phyloP scores from a whole-genome alignment of 2,888 invertebrate genomes.

The Teinopalpus imperialis region DNA sequence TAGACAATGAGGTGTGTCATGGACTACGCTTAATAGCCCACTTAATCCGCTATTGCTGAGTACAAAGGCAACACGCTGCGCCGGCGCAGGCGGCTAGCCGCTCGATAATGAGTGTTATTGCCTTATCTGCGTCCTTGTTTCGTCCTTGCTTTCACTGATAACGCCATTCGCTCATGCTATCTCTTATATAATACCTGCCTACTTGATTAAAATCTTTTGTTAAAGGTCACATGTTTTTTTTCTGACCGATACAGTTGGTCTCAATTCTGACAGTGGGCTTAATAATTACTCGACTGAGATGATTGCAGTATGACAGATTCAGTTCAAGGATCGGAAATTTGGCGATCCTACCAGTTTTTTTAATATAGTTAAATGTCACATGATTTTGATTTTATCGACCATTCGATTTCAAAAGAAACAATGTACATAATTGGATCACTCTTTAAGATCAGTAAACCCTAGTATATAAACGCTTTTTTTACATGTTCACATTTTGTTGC shows the following conservation, averaged over 20 bases:
- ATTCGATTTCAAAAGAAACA: slow-evolving; percentile 8
- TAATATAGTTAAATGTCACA: slow-evolving; percentile 16
- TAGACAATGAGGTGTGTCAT: slow-evolving; percentile 61
- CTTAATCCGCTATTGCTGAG: slow-evolving; percentile 45
- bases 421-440: neutral
- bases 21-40: slow-evolving; percentile 52
- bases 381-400: slow-evolving; percentile 6
- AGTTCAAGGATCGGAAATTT: slow-evolving; percentile 32
- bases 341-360: slow-evolving; percentile 15
- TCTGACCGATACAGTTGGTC: slow-evolving; percentile 37
- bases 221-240: slow-evolving; percentile 50
- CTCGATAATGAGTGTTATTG: slow-evolving; percentile 67
- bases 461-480: no score
- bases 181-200: slow-evolving; percentile 51
- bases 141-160: slow-evolving; percentile 81
- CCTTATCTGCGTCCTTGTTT: slow-evolving; percentile 68
- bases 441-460: no score
- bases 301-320: slow-evolving; percentile 32
- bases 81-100: slow-evolving; percentile 42
- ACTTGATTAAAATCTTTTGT: slow-evolving; percentile 35
- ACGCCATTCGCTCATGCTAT: slow-evolving; percentile 50
- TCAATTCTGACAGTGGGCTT: slow-evolving; percentile 47
- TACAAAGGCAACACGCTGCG: slow-evolving; percentile 38
- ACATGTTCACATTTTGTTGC: no score
- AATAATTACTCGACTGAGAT: slow-evolving; percentile 25